Base-by-base conservation (phyloP, 37 sponge, comb jelly and placozoan species). In the Eunapius fragilis region DNA sequence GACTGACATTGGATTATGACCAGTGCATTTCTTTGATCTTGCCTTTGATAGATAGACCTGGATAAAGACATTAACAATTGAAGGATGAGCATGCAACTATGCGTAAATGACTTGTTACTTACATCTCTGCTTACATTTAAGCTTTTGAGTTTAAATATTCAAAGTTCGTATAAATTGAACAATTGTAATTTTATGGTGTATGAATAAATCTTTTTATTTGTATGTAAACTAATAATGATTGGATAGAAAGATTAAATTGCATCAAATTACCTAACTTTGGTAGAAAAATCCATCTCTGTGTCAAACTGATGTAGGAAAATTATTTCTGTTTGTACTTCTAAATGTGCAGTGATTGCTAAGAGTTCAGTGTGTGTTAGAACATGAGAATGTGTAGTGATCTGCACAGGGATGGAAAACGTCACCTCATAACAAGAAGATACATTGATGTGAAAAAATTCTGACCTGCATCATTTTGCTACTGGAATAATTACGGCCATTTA, bases 331-430 rank as follows among this genome's bases (percentile, higher is more conserved):
- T 82, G 12, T 48, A 32, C 33, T 69, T 26, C 25, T 24, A 75
- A 6, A 37, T 11, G 10, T 14, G 25, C 28, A 27, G 37, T 34
- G 17, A 87, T 38, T 22, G 87, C 78, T 2, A 68, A 75, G 5
- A 86, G 27, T 30, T 88, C 91, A 6, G 41, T 78, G 22, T n/a
- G 37, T 13, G 87, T 79, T 34, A 96, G 86, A 11, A 93, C 91
- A 25, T 83, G 93, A 32, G 91, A 86, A 41, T 96, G 94, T 67
- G 96, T 96, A 6, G 96, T 96, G 2, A 96, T 93, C 87, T 96
- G 86, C 27, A 91, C n/a, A n/a, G n/a, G n/a, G n/a, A 22, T 25
- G 70, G 3, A 47, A 58, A 37, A 72, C n/a, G n/a, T n/a, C n/a
- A n/a, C n/a, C n/a, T n/a, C n/a, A n/a, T n/a, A n/a, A n/a, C n/a